Evolutionary conservation across 2,113 vertebrate species (phyloP).

Genomic region (Phyllopteryx taeniolatus): DNA sequence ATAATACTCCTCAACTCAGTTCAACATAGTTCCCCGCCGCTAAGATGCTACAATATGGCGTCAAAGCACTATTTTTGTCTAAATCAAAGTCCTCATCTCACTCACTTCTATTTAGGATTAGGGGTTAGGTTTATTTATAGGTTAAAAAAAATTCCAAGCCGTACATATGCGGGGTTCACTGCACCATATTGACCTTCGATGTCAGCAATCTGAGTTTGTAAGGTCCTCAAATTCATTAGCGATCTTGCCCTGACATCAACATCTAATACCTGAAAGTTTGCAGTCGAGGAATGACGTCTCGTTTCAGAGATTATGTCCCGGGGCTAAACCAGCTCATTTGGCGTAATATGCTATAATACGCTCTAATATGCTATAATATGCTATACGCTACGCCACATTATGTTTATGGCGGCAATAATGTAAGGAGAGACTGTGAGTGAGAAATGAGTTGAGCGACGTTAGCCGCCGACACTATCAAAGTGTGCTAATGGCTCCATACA

Average conservation of each 20-base stretch:
- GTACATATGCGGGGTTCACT: too few species aligned
- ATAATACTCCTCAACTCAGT: too few species aligned
- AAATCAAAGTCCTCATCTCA: too few species aligned
- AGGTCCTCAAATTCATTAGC: not conserved
- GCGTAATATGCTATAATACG: conserved; percentile 27
- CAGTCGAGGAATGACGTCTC: not conserved
- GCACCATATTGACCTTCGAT: too few species aligned
- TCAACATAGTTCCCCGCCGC: too few species aligned
- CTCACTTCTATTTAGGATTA: too few species aligned
- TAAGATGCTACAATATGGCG: too few species aligned
- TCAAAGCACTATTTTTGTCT: too few species aligned
- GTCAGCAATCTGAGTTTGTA: too few species aligned
- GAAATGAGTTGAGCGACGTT: conserved; percentile 31
- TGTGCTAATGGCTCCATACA: conserved; percentile 43
- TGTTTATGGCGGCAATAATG: conserved; percentile 51
- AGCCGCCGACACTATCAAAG: conserved; percentile 33
- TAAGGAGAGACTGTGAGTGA: conserved; percentile 10
- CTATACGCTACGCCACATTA: conserved; percentile 42
- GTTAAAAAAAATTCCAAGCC: too few species aligned
- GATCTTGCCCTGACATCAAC: not conserved
- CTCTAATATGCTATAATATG: not conserved
- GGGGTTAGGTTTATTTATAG: too few species aligned
- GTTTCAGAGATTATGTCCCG: conserved; percentile 25
- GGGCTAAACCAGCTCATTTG: conserved; percentile 57
- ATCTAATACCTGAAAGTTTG: not conserved